Evolutionary conservation across 2,113 vertebrate species (phyloP).

Genomic region (Nycticebus coucang): DNA sequence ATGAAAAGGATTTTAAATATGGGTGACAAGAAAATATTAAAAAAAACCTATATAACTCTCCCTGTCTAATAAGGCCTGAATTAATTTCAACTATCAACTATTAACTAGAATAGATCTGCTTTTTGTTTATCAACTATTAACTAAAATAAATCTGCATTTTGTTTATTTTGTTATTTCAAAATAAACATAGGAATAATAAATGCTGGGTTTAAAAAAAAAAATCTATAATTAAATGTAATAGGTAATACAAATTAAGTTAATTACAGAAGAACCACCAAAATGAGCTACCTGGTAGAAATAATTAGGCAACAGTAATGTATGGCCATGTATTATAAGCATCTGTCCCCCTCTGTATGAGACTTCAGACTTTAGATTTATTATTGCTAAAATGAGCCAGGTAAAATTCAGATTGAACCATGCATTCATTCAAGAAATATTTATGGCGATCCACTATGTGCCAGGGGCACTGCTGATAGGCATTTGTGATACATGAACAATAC

Average conservation of each 20-base stretch:
- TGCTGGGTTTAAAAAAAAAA: background rate
- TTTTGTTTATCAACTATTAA: background rate
- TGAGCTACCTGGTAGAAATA: background rate
- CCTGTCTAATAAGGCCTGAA: background rate
- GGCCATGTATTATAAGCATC: accelerated
- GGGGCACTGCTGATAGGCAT: background rate
- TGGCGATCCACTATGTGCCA: no score
- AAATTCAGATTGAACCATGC: background rate
- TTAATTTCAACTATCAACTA: background rate
- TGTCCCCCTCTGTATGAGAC: background rate
- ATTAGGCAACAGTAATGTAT: background rate
- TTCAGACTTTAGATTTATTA: background rate
- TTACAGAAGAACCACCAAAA: background rate
- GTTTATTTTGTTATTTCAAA: constrained; percentile 47
- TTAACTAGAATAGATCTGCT: background rate
- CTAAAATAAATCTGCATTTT: background rate
- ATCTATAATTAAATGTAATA: background rate
- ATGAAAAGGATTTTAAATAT: constrained; percentile 48
- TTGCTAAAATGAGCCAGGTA: background rate
- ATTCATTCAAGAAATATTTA: background rate
- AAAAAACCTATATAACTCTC: constrained; percentile 25
- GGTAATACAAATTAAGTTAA: background rate
- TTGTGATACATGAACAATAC: background rate
- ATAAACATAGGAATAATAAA: background rate
- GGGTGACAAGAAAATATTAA: constrained; percentile 51